Evolutionary conservation across 2,888 invertebrate genomes (phyloP).

Genomic region (Drosophila percnosoma): DNA sequence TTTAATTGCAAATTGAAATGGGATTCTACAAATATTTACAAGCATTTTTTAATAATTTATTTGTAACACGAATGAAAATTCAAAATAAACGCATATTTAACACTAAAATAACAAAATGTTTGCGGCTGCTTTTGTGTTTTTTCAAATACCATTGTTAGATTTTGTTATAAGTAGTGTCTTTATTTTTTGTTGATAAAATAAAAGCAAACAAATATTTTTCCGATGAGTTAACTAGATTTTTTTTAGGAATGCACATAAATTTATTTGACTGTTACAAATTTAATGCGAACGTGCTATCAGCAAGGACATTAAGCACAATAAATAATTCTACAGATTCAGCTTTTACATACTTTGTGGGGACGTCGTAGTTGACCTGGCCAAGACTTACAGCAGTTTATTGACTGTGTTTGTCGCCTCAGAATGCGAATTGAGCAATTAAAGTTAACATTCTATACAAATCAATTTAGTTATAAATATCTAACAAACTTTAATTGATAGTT

Average conservation of each 20-base stretch:
- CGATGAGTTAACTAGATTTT: background rate
- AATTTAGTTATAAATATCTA: conserved; percentile 2
- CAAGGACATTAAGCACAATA: background rate
- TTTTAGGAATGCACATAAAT: background rate
- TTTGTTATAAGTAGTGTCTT: background rate
- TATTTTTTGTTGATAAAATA: background rate
- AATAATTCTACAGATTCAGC: background rate
- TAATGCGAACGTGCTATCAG: background rate
- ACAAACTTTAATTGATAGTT: conserved; percentile 25
- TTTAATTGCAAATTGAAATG: conserved; percentile 72
- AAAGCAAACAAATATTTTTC: background rate
- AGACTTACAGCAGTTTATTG: background rate
- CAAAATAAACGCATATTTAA: background rate
- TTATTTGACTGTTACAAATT: background rate
- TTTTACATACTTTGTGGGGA: background rate
- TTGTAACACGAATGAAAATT: background rate
- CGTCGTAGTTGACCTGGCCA: background rate
- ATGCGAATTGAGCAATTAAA: background rate
- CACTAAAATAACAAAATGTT: background rate
- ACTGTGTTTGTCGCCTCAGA: background rate
- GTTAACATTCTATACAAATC: background rate
- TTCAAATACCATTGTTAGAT: background rate
- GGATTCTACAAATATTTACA: conserved; percentile 32
- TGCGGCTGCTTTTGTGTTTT: background rate
- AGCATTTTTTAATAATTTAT: conserved; percentile 21